Conservation (phyloP, 2,888 invertebrate genomes). For the Thereva unica region DNA sequence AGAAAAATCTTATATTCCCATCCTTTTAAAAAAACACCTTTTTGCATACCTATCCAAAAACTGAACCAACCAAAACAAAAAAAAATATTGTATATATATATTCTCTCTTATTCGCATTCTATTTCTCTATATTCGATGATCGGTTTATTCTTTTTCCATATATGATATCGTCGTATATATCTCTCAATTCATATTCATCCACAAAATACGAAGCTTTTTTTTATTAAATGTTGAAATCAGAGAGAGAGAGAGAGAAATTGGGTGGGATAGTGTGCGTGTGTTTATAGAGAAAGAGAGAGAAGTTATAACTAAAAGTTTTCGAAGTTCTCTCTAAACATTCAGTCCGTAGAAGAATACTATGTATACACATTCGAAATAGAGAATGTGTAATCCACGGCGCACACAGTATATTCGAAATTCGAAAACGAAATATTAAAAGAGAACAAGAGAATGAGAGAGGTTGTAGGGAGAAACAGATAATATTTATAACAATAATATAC, state of each 20-base stretch:
- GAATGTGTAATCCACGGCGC: too few relatives aligned
- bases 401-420: too few relatives aligned
- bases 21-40: constrained; percentile 13
- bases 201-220: constrained; percentile 27
- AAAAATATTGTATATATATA: constrained; percentile 23
- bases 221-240: background rate
- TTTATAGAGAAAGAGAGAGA: too few relatives aligned
- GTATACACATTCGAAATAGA: too few relatives aligned
- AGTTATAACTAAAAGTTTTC: too few relatives aligned
- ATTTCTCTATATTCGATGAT: constrained; percentile 35
- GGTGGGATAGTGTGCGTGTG: too few relatives aligned
- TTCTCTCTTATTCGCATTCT: constrained; percentile 38
- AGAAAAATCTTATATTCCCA: background rate
- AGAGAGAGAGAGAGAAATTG: background rate
- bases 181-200: background rate
- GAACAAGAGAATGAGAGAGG: constrained; percentile 9
- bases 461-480: background rate
- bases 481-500: background rate
- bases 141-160: constrained; percentile 27
- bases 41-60: constrained; percentile 8
- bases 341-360: too few relatives aligned
- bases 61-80: constrained; percentile 14
- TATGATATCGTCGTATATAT: constrained; percentile 12
- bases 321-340: too few relatives aligned
- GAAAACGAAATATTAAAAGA: too few relatives aligned